Evolutionary conservation across 2,888 invertebrate species (phyloP), one percentile per base, ranked within the genome.

Genomic region (Eupithecia exiguata): DNA sequence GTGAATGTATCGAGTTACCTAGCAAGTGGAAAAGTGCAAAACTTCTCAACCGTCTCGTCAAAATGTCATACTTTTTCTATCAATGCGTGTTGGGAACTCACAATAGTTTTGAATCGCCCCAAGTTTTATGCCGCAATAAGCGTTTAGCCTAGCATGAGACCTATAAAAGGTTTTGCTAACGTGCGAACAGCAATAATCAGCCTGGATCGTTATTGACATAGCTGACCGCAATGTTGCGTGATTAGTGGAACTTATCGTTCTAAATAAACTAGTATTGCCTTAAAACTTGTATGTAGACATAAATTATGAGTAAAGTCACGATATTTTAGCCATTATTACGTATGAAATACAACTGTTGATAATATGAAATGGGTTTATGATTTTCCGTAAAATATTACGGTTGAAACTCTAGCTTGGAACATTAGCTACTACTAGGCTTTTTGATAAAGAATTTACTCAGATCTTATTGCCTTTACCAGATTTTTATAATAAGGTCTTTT

Each of bases 211-310:
- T 85, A 86, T 85, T 85, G 85, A 85, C 83, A 85, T 85, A 85
- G 84, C 79, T 84, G 79, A 83, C 76, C 79, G 79, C 81, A 72
- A 78, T 62, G 78, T 89, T 83, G 89, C 89, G 88, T 90, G 90
- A 75, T 79, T 77, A 86, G 87, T 84, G 87, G 77, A 86, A 85
- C 83, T 84, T 83, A 84, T 83, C 81, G 77, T 77, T 79, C 81
- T 74, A 80, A 82, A 83, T 83, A 84, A 87, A 83, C 81, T 82
- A 82, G 74, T 81, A 81, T 86, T 84, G 79, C 82, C 79, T 84
- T 81, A 80, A 83, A 85, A 84, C 82, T 74, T 80, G 78, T 79
- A 81, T 80, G 80, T 79, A 79, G 80, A 79, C 80, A 80, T 83
- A 80, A 81, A 83, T 83, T 83, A 78, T 82, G 77, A 79, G 79